Base-by-base conservation (phyloP, 2,888 invertebrate species). In the Gibbula magus region DNA sequence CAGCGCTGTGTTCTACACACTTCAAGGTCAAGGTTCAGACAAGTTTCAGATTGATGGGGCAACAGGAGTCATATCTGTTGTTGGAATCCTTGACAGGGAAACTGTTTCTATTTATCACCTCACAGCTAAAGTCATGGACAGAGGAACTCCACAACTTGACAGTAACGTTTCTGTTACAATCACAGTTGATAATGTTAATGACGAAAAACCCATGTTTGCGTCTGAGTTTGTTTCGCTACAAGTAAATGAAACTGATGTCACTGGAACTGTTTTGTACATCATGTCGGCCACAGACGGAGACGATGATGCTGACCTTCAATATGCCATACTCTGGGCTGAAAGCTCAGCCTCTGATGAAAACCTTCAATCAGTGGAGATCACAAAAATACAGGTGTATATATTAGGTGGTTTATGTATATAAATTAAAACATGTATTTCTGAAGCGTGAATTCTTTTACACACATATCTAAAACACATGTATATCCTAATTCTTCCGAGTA, bases 101-200 rank as follows among this genome's bases (percentile, higher is more conserved):
- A 22, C 67, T 8, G 74, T 32, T 4, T 22, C 77, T 20, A 0
- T 32, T 13, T 83, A 85, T 66, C 75, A 77, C 20, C 70, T 86
- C 18, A 84, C 80, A 16, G 56, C 85, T 16, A 13, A 77, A 22
- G 85, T 85, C n/a, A 80, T 52, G 18, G 86, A 86, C 79, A 67
- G 74, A 53, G 83, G 81, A 8, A 53, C 56, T 1, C 80, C 80
- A 2, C 51, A 39, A 52, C 22, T 0, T 16, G 67, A 22, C 18
- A 75, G 78, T n/a, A 75, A 29, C 4, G 22, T 70, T 5, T 61
- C 20, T 2, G 78, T 81, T 2, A 52, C 13, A 22, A 61, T 81
- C 18, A 25, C 13, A 4, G 75, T 81, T 18, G 53, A 45, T 13
- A 78, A 81, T 67, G 78, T 81, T 29, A 81, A 81, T 45, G 81